Evolutionary conservation across 2,113 vertebrate genomes (phyloP).

Genomic region (Aptenodytes patagonicus): DNA sequence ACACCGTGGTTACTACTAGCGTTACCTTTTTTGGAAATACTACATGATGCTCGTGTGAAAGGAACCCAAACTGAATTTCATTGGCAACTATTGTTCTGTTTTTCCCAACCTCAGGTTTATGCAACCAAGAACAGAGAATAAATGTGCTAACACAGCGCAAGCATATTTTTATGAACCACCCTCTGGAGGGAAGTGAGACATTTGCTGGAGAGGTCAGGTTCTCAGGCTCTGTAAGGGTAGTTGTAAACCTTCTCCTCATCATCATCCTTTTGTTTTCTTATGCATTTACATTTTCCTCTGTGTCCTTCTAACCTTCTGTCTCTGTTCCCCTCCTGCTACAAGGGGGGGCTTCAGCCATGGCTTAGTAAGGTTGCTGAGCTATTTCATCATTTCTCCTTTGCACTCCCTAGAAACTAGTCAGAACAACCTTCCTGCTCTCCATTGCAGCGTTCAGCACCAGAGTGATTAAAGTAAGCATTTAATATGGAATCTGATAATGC

Average conservation of each 20-base stretch:
- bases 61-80: background rate
- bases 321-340: background rate
- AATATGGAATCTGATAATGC: background rate
- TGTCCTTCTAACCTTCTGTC: background rate
- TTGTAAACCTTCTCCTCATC: background rate
- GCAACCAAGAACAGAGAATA: background rate
- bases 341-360: background rate
- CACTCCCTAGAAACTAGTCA: background rate
- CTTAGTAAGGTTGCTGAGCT: background rate
- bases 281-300: accelerated
- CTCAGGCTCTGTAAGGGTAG: background rate
- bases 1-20: background rate
- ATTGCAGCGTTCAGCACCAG: background rate
- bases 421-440: background rate
- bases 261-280: background rate
- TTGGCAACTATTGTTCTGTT: background rate
- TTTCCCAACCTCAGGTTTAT: background rate
- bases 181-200: background rate
- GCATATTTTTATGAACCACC: background rate
- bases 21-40: background rate
- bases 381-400: background rate
- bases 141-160: background rate
- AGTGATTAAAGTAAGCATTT: background rate
- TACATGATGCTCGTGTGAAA: background rate
- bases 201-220: background rate